Conservation (phyloP, 1,140 invertebrate species). For the Hirudo medicinalis region DNA sequence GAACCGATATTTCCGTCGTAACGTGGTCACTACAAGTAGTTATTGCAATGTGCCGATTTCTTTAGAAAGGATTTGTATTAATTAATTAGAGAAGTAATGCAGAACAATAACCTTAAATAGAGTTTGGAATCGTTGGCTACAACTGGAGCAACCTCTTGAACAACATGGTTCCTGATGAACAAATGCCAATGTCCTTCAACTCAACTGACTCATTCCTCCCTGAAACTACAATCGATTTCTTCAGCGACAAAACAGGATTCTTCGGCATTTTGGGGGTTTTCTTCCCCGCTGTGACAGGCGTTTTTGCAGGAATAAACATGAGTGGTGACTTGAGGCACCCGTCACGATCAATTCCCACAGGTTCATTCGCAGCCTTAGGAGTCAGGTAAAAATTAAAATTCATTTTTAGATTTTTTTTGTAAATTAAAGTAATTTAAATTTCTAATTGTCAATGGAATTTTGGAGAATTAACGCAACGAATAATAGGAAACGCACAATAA, state of each 20-base stretch:
- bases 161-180: too few relatives aligned
- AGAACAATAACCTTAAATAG: slow-evolving; percentile 38
- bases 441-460: not conserved
- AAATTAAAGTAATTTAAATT: not conserved
- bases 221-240: not conserved
- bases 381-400: slow-evolving; percentile 50
- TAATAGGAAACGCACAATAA: too few relatives aligned
- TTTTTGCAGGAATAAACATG: slow-evolving; percentile 91
- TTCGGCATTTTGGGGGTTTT: slow-evolving; percentile 68
- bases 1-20: too few relatives aligned
- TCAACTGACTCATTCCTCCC: not conserved
- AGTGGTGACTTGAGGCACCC: slow-evolving; percentile 84
- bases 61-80: too few relatives aligned
- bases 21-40: too few relatives aligned
- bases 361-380: slow-evolving; percentile 75
- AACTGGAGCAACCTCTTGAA: slow-evolving; percentile 53
- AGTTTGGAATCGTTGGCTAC: slow-evolving; percentile 71
- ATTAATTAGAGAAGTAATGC: too few relatives aligned
- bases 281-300: slow-evolving; percentile 42
- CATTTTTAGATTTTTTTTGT: not conserved
- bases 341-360: slow-evolving; percentile 79
- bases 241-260: slow-evolving; percentile 28
- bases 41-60: too few relatives aligned
- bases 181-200: too few relatives aligned
- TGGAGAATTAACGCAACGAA: not conserved